Evolutionary conservation across 2,888 invertebrate genomes (phyloP).

Genomic region (Cancer borealis): DNA sequence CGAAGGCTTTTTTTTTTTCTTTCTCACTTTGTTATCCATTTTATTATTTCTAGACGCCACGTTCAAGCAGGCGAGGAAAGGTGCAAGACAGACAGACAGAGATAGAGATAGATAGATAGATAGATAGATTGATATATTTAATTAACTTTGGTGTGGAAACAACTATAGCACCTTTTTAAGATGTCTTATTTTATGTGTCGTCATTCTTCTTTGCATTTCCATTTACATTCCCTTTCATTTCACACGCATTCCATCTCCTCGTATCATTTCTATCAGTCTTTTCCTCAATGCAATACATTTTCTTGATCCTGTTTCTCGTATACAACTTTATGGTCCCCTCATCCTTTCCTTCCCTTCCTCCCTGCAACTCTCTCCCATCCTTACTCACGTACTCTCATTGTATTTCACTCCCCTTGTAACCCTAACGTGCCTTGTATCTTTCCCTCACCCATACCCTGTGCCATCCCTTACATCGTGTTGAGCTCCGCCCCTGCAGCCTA

Average conservation of each 20-base stretch:
- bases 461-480: neutral
- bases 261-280: neutral
- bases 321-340: neutral
- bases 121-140: neutral
- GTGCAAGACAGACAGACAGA: neutral
- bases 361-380: neutral
- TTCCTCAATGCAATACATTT: neutral
- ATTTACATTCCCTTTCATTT: neutral
- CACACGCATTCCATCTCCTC: neutral
- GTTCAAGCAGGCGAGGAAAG: neutral
- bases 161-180: neutral
- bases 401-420: neutral
- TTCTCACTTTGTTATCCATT: neutral
- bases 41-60: neutral
- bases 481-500: neutral
- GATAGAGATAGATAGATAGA: constrained; percentile 18
- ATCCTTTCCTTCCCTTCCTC: neutral
- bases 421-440: neutral
- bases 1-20: neutral
- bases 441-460: neutral
- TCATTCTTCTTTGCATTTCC: neutral
- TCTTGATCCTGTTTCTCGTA: neutral
- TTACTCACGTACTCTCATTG: neutral
- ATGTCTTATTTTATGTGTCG: neutral
- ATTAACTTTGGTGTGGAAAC: neutral